These are phyloP conservation scores for Oncorhynchus mykiss DNA, from an alignment of 2,113 vertebrate genomes.

Conservation along the genomic window DNA sequence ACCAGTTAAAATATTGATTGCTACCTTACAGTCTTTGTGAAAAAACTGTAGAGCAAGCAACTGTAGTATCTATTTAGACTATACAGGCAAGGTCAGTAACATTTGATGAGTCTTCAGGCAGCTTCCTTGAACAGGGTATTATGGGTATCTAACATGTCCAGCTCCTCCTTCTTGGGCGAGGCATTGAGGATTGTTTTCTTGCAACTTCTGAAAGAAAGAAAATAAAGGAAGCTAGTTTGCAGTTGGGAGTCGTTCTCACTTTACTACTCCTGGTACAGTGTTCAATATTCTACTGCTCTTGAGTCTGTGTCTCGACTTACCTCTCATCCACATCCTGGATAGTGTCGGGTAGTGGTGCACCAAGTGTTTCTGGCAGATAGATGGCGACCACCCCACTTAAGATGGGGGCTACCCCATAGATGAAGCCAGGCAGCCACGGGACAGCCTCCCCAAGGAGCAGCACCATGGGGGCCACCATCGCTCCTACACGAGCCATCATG, in stretches of 20 bases:
- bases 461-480: constrained; percentile 80
- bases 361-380: constrained; percentile 81
- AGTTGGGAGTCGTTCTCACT: background rate
- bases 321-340: constrained; percentile 76
- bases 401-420: constrained; percentile 75
- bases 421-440: constrained; percentile 71
- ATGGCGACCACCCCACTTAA: constrained; percentile 67
- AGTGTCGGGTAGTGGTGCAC: constrained; percentile 76
- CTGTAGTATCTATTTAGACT: background rate
- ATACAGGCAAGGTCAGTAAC: constrained; percentile 3
- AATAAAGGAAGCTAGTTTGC: background rate
- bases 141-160: constrained; percentile 48
- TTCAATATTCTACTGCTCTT: background rate
- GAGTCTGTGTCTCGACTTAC: constrained; percentile 47
- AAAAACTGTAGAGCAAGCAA: background rate
- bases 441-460: constrained; percentile 60
- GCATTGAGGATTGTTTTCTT: constrained; percentile 35
- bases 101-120: constrained; percentile 43
- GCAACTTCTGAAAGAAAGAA: constrained; percentile 54
- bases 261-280: background rate
- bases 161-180: constrained; percentile 44
- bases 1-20: background rate
- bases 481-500: constrained; percentile 75
- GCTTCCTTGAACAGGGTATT: constrained; percentile 52
- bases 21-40: background rate